Evolutionary conservation across 2,113 vertebrate species (phyloP).

Genomic region (Amphiprion ocellaris): DNA sequence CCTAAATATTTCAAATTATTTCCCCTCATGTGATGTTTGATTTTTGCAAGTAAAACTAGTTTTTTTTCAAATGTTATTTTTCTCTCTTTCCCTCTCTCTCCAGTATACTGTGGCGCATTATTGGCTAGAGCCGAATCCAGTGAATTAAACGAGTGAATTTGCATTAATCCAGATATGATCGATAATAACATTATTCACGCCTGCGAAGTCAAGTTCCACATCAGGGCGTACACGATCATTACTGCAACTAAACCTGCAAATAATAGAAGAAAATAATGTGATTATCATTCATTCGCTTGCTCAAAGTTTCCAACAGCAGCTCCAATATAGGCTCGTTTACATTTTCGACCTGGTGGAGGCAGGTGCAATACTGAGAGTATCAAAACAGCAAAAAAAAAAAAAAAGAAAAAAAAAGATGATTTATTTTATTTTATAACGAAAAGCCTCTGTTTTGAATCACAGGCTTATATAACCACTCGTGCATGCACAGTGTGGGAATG

Average conservation of each 20-base stretch:
- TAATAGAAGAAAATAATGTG: slow-evolving; percentile 39
- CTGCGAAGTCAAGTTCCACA: slow-evolving; percentile 65
- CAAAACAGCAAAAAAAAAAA: no score
- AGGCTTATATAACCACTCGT: not conserved
- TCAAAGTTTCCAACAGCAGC: slow-evolving; percentile 16
- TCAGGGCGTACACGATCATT: slow-evolving; percentile 53
- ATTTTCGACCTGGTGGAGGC: slow-evolving; percentile 26
- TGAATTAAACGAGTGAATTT: slow-evolving; percentile 67
- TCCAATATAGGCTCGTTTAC: slow-evolving; percentile 1
- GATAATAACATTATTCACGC: slow-evolving; percentile 75
- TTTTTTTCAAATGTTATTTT: not conserved
- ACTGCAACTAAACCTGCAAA: slow-evolving; percentile 55
- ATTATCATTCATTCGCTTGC: slow-evolving; percentile 35
- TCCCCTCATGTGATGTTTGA: not conserved
- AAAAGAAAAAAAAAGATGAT: not conserved
- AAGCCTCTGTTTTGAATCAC: not conserved
- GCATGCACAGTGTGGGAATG: not conserved
- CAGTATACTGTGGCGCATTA: slow-evolving; percentile 9
- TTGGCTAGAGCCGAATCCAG: slow-evolving; percentile 50
- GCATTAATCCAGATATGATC: slow-evolving; percentile 73
- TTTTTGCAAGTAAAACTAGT: slow-evolving; percentile 27
- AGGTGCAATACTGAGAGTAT: slow-evolving; percentile 2
- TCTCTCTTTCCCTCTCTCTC: not conserved
- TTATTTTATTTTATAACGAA: no score
- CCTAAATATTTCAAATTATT: not conserved